Percentiles rank a stretch among this genome's conserved stretches.
These are phyloP conservation scores for Hylaeus anthracinus DNA, from an alignment of 1,140 invertebrate species.

Conservation along the genomic window DNA sequence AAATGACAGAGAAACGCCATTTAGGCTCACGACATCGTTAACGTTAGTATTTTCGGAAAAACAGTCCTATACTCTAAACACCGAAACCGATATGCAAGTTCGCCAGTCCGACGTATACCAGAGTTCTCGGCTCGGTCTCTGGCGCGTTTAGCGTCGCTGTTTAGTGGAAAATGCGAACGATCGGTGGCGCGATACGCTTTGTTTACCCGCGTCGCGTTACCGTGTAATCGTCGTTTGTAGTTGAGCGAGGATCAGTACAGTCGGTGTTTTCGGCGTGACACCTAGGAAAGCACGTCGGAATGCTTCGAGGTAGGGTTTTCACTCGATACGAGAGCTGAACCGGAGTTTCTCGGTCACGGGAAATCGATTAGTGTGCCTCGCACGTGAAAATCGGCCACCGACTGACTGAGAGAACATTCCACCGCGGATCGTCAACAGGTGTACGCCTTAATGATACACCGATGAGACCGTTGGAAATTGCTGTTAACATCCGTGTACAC, in stretches of 20 bases:
- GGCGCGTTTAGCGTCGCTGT: not conserved
- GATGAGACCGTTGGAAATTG: constrained; percentile 56
- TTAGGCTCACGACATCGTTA: no score
- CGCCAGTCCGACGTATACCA: not conserved
- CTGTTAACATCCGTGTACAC: constrained; percentile 48
- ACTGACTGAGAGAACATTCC: constrained; percentile 25
- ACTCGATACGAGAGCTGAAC: not conserved
- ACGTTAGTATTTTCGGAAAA: no score
- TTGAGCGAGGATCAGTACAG: constrained; percentile 1
- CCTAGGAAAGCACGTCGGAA: not conserved
- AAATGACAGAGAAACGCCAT: no score
- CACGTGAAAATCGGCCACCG: constrained; percentile 37
- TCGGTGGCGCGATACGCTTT: constrained; percentile 9
- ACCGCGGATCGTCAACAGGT: constrained; percentile 53
- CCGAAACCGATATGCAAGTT: no score
- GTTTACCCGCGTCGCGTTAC: constrained; percentile 4
- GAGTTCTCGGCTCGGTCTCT: not conserved
- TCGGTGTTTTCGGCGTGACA: constrained; percentile 1
- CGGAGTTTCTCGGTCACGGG: not conserved
- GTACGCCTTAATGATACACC: constrained; percentile 47
- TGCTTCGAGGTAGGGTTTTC: not conserved
- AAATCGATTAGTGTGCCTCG: constrained; percentile 16
- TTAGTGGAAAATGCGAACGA: constrained; percentile 2
- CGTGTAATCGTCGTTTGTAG: not conserved
- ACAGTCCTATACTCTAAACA: no score